Evolutionary conservation across 2,888 invertebrate species (phyloP), one percentile per base, ranked within the genome.

Genomic region (Apamea epomidion): DNA sequence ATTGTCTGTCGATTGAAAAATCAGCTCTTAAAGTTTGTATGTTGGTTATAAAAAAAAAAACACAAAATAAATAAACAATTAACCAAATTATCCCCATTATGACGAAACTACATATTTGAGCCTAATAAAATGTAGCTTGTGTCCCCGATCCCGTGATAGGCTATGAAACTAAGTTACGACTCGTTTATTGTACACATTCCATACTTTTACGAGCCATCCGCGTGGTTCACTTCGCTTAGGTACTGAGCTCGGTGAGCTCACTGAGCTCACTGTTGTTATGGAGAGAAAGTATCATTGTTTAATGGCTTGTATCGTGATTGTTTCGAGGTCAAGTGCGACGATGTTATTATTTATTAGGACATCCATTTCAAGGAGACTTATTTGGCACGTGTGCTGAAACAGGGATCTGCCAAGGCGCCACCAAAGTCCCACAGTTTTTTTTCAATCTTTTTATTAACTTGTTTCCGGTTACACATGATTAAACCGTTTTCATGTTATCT

Each of bases 121-220:
- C 37, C 48, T 51, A 60, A 75, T 80, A 78, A 74, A 81, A 73
- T n/a, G 58, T 75, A 45, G 32, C 51, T 74, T 67, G 67, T 54
- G 51, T 68, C 32, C 29, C 60, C 68, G 70, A 75, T 76, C 80
- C 68, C 60, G 71, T 83, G 71, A 76, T 78, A 77, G 69, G 73
- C 82, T 62, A 78, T 85, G 76, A 87, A 89, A 65, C 72, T 69
- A 79, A 67, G 60, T 88, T 83, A 90, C 84, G 84, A 89, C 79
- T 88, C 82, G 90, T 91, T 91, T 90, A 90, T 85, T 73, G 89
- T 76, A 67, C 82, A 74, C 81, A 89, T 91, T 89, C 86, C 88
- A 74, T 18, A 76, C 69, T 91, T 62, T 90, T 87, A 91, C 80
- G 87, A 85, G 67, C 74, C 70, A 78, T 67, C 81, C 65, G 64